phyloP scores from a whole-genome alignment of 2,797 vertebrate species.

The Bradypodion ventrale region DNA sequence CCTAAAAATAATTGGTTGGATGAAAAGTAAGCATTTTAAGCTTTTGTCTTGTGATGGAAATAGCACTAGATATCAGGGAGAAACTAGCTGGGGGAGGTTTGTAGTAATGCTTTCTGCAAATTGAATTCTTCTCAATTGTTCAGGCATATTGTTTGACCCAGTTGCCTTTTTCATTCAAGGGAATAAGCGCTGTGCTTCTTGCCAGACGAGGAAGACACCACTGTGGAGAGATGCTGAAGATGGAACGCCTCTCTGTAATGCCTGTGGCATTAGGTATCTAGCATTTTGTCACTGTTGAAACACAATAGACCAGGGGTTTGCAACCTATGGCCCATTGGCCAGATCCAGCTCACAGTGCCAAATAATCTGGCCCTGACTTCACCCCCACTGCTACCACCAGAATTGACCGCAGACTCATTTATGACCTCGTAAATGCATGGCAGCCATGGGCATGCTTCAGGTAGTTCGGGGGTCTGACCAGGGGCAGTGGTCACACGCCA shows the following conservation, averaged over 20 bases:
- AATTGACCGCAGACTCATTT: too few species aligned
- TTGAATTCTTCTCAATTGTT: not conserved
- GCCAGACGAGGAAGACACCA: conserved; percentile 87
- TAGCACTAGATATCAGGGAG: not conserved
- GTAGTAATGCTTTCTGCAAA: not conserved
- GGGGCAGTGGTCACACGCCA: too few species aligned
- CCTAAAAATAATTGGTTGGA: not conserved
- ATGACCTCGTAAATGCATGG: too few species aligned
- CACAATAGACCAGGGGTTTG: too few species aligned
- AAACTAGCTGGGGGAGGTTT: not conserved
- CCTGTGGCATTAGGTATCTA: conserved; percentile 90
- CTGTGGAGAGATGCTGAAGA: conserved; percentile 92
- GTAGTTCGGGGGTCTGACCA: too few species aligned
- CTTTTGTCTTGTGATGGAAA: not conserved
- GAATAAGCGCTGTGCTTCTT: conserved; percentile 85
- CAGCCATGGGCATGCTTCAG: too few species aligned
- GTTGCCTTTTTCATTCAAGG: conserved; percentile 63
- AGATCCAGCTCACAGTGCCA: too few species aligned
- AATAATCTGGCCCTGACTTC: too few species aligned
- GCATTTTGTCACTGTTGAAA: too few species aligned
- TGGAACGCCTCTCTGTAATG: conserved; percentile 92
- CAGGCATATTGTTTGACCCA: not conserved
- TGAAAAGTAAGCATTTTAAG: not conserved
- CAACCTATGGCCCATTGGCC: too few species aligned
- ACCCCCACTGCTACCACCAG: too few species aligned